Conservation (phyloP, 2,797 vertebrate species). For the Calcarius lapponicus region DNA sequence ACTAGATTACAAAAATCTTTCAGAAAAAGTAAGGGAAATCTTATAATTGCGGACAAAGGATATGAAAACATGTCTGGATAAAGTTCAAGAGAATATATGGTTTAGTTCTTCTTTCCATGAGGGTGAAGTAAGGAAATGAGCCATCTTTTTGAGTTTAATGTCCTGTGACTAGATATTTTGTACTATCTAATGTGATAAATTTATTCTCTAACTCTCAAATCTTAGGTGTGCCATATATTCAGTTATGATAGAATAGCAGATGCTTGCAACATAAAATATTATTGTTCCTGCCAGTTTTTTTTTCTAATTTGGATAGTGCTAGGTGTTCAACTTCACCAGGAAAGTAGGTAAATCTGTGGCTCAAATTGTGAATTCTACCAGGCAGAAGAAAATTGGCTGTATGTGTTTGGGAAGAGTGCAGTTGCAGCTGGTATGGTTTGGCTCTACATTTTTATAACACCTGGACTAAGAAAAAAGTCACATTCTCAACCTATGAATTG, state of each 20-base stretch:
- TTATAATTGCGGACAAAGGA: background rate
- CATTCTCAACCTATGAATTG: background rate
- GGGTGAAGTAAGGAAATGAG: background rate
- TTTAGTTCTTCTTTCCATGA: background rate
- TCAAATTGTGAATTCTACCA: background rate
- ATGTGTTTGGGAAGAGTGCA: background rate
- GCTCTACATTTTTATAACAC: background rate
- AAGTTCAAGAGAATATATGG: background rate
- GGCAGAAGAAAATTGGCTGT: background rate
- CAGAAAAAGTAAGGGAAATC: background rate
- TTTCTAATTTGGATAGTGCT: background rate
- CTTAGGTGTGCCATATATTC: background rate
- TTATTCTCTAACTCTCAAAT: background rate
- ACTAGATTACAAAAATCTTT: background rate
- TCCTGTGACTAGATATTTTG: background rate
- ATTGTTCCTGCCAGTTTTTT: background rate
- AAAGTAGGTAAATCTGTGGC: background rate
- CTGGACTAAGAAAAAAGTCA: background rate
- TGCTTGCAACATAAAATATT: background rate
- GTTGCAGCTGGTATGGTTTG: background rate
- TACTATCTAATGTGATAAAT: background rate
- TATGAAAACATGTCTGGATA: background rate
- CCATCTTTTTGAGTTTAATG: background rate
- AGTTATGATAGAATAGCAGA: background rate
- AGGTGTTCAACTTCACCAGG: background rate